Conservation (phyloP, 2,888 invertebrate genomes). For the Papilio demoleus region DNA sequence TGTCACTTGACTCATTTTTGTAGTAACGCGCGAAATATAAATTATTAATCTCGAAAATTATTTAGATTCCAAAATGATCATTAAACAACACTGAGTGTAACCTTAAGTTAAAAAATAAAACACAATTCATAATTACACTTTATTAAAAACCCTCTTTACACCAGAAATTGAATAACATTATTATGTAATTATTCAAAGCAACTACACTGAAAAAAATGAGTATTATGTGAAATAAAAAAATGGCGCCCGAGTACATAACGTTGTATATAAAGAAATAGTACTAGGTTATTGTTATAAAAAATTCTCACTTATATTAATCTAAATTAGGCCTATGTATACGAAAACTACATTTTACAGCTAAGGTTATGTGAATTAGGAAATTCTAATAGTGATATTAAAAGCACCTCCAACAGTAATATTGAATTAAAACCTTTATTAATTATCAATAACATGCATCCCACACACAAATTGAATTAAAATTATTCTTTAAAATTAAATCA, state of each 20-base stretch:
- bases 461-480: not conserved
- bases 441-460: not conserved
- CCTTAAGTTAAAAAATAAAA: slow-evolving; percentile 43
- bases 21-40: too few species aligned
- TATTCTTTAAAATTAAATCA: not conserved
- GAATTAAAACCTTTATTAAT: too few species aligned
- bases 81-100: too few species aligned
- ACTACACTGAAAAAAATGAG: slow-evolving; percentile 50
- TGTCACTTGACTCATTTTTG: too few species aligned
- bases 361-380: not conserved
- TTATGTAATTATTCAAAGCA: slow-evolving; percentile 44
- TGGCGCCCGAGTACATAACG: slow-evolving; percentile 43
- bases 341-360: not conserved
- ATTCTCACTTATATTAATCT: not conserved
- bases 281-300: slow-evolving; percentile 25
- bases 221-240: slow-evolving; percentile 49
- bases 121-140: slow-evolving; percentile 48
- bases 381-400: not conserved
- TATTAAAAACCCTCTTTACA: slow-evolving; percentile 60
- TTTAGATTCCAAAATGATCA: too few species aligned
- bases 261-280: slow-evolving; percentile 42
- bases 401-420: too few species aligned
- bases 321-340: not conserved
- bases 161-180: slow-evolving; percentile 54
- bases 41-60: too few species aligned